These are phyloP conservation scores for Pterocles burchelli DNA, from an alignment of 2,113 vertebrate species.

Conservation along the genomic window DNA sequence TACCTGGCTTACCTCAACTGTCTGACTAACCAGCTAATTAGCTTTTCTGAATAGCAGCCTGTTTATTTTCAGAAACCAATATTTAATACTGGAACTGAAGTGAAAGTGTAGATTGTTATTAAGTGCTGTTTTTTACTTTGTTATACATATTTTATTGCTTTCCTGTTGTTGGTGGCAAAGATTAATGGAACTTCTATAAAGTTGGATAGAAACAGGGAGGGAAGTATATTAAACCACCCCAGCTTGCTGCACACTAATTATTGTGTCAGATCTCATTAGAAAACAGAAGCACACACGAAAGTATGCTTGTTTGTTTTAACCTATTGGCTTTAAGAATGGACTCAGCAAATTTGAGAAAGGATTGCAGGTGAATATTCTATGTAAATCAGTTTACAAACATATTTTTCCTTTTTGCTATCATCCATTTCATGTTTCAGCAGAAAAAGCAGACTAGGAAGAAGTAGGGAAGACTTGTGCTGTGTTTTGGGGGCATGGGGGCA, in stretches of 20 bases:
- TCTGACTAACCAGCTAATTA: background rate
- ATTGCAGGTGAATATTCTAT: background rate
- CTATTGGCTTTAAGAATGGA: background rate
- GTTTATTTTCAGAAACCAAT: background rate
- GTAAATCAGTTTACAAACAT: background rate
- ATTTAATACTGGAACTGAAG: background rate
- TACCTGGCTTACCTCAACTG: background rate
- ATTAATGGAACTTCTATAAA: conserved; percentile 35
- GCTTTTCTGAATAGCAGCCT: background rate
- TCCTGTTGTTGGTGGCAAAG: background rate
- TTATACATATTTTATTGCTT: background rate
- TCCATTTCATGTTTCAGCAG: background rate
- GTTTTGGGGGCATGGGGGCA: background rate
- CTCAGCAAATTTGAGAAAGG: background rate
- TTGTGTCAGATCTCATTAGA: conserved; percentile 28
- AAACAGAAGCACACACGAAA: background rate
- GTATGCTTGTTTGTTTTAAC: background rate
- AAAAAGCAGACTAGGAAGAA: background rate
- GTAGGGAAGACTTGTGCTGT: background rate
- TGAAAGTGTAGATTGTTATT: background rate
- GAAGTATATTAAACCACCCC: background rate
- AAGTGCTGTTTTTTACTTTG: background rate
- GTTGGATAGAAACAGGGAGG: background rate
- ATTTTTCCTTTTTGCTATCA: background rate
- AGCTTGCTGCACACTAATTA: conserved; percentile 20